Evolutionary conservation across 2,797 vertebrate genomes (phyloP), one percentile per base, ranked within the genome.

Genomic region (Denticeps clupeoides): DNA sequence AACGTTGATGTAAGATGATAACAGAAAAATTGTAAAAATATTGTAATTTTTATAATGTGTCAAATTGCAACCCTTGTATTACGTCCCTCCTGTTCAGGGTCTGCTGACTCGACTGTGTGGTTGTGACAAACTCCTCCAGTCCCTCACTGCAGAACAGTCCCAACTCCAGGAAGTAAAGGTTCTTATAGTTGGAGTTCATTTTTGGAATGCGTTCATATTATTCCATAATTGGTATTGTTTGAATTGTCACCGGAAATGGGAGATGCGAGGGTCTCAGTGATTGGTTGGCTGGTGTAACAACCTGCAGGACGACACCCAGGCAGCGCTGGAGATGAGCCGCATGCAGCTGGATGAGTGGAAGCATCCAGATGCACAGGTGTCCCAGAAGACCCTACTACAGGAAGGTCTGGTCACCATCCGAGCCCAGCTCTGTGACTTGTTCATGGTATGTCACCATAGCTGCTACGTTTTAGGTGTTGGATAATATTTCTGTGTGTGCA

Each of bases 101-200:
- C 78, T 91, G 42, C 45, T 93, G 72, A 93, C 87, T 13, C 83
- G 83, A 61, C 50, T 93, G 48, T 93, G 90, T 23, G 90, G 90
- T 9, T 90, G 90, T 73, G 89, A 92, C 74, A 88, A 86, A 62
- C 74, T 90, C 32, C 80, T 92, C 1, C 82, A 83, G 65, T 67
- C 82, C 47, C 73, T 92, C 32, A 86, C 86, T 44, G 56, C 82
- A 2, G 85, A 92, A 62, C 71, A 84, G 45, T 77, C 79, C 23
- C 84, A 87, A 56, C 77, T 86, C 33, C 82, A 85, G 65, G 75
- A 82, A 60, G 88, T 93, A 70, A 93, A 93, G 85, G 90, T 89
- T 33, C 4, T 28, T 16, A 18, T 2, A 16, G 18, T 11, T 31
- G 8, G 3, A 19, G 7, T 15, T 16, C 23, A 10, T 25, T 41